Base-by-base conservation (phyloP, 92 coral and sea anemone genomes). In the Parazoanthus darwini region DNA sequence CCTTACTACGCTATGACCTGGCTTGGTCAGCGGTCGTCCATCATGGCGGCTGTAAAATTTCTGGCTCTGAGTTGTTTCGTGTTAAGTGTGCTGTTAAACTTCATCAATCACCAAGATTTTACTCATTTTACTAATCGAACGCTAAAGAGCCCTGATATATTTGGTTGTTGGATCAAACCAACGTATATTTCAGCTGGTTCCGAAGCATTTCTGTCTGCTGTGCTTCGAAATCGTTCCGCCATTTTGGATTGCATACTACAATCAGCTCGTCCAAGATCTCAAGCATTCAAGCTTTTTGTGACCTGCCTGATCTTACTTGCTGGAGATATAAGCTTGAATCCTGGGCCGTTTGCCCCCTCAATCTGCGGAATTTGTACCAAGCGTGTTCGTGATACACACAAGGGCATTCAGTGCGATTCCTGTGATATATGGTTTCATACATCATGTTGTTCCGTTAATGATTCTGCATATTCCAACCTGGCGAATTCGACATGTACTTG, bases 361-460 rank as follows among this genome's bases (percentile, higher is more conserved):
- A 22, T 8, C 70, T 79, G 82, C 67, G 82, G 82, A 44, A 79
- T 79, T 22, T 79, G 82, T 79, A 46, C 82, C 82, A 79, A 79
- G 68, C 23, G 42, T 79, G 82, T 79, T 33, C 67, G 67, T 48
- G 82, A 79, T 23, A 48, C 36, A 26, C 67, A 79, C 37, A 79
- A 79, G 66, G 82, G 82, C 23, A 79, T 79, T 25, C 82, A 79
- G 42, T 79, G 82, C 38, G 82, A 79, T 79, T 48, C 82, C 42
- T 79, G 82, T 79, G 82, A 79, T 51, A 26, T 79, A 79, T 79
- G 82, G 68, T 48, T 79, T 48, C 82, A 79, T 79, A 79, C 82
- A 79, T 79, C 82, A 79, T 79, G 68, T 13, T 79, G 67, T 46
- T 46, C 18, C 66, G 42, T 79, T 51, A 33, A 79, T 79, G 82